A percentile compares a stretch with the other conserved stretches of the same genome.
Conservation (phyloP, 2,113 vertebrate genomes). For the Aspiorhynchus laticeps region DNA sequence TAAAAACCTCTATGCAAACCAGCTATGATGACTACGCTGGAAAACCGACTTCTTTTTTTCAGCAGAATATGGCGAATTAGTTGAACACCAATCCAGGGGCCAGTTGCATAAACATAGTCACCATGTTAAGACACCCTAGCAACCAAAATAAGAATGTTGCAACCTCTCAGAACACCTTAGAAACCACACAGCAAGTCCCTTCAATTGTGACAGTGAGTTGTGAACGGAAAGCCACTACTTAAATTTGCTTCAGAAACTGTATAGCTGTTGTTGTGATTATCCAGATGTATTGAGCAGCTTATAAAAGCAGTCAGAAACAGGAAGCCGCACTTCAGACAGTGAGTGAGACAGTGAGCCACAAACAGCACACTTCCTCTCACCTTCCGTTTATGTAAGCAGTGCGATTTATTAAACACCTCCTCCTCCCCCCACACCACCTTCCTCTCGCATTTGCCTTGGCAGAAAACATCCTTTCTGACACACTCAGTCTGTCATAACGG, state of each 20-base stretch:
- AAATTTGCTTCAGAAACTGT: neutral
- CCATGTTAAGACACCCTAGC: neutral
- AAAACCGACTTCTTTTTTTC: neutral
- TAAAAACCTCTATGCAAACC: neutral
- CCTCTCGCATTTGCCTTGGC: conserved; percentile 27
- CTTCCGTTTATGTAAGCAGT: conserved; percentile 53
- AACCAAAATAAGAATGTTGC: neutral
- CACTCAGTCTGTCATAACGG: conserved; percentile 4
- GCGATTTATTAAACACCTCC: conserved; percentile 8
- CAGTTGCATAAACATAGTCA: neutral
- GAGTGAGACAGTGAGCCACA: conserved; percentile 22
- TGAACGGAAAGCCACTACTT: neutral
- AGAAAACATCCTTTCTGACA: conserved; percentile 39
- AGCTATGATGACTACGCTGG: too few species aligned
- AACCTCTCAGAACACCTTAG: neutral
- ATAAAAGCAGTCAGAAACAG: conserved; percentile 43
- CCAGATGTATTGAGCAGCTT: neutral
- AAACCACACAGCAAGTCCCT: neutral
- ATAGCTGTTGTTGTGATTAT: neutral
- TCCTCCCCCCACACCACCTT: conserved; percentile 6
- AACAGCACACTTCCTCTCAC: conserved; percentile 52
- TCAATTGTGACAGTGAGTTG: neutral
- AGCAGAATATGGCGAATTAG: neutral
- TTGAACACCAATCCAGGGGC: neutral
- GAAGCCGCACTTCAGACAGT: conserved; percentile 43